phyloP scores from a whole-genome alignment of 2,797 vertebrate species.

The Hydrophis major region DNA sequence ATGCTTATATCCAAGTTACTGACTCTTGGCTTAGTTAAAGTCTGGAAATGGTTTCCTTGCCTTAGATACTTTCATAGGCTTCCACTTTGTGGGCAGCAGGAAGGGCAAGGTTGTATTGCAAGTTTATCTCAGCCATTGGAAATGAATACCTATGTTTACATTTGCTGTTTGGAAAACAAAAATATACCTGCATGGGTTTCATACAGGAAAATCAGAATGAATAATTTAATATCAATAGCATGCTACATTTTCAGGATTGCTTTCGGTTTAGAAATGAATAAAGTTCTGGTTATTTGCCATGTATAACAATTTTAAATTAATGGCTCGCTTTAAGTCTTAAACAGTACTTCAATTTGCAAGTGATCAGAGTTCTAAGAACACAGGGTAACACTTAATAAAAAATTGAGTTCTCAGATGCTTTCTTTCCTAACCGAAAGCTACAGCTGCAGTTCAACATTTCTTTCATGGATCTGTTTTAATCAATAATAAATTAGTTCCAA shows the following conservation, averaged over 20 bases:
- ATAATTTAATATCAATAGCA: slow-evolving; percentile 45
- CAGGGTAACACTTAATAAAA: slow-evolving; percentile 49
- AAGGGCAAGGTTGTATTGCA: not conserved
- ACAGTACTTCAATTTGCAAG: slow-evolving; percentile 61
- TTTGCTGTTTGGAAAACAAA: not conserved
- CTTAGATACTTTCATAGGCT: not conserved
- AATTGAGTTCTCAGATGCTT: slow-evolving; percentile 39
- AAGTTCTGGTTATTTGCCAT: slow-evolving; percentile 52
- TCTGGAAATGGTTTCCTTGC: not conserved
- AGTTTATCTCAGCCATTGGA: not conserved
- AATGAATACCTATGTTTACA: not conserved
- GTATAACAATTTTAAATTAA: slow-evolving; percentile 64
- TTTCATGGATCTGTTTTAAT: not conserved
- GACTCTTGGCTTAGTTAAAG: not conserved
- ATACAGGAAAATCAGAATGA: slow-evolving; percentile 38
- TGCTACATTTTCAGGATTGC: slow-evolving; percentile 54
- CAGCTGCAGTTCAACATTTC: not conserved
- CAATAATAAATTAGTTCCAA: not conserved
- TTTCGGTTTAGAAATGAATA: slow-evolving; percentile 48
- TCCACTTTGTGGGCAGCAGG: not conserved
- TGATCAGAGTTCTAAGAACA: slow-evolving; percentile 49
- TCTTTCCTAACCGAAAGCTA: slow-evolving; percentile 17
- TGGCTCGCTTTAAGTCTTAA: slow-evolving; percentile 62
- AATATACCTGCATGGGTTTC: slow-evolving; percentile 18
- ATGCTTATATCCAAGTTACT: not conserved